Evolutionary conservation across 2,797 vertebrate genomes (phyloP).

Genomic region (Furcifer pardalis): DNA sequence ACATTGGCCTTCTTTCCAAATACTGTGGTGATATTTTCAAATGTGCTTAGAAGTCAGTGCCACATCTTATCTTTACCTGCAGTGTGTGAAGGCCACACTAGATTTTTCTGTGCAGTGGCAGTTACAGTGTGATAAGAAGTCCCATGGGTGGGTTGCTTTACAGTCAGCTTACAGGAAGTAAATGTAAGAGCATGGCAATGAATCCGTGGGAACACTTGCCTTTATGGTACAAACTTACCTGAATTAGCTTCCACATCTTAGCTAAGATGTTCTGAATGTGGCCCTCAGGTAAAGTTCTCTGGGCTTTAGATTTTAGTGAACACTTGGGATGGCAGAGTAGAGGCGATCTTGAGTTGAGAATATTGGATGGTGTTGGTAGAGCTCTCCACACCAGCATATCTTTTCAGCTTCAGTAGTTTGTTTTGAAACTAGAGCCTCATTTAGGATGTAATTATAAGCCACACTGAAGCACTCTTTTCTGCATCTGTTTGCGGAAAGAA

Average conservation of each 20-base stretch:
- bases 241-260: neutral
- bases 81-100: neutral
- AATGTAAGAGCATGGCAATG: neutral
- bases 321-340: neutral
- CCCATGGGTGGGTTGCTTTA: neutral
- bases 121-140: neutral
- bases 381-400: fast-evolving
- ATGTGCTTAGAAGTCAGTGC: neutral
- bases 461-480: neutral
- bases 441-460: neutral
- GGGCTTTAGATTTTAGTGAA: slow-evolving; percentile 1
- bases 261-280: neutral
- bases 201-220: neutral
- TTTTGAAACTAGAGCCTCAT: neutral
- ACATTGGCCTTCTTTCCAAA: neutral
- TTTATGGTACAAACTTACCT: neutral
- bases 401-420: neutral
- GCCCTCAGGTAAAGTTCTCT: too few relatives aligned
- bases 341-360: neutral
- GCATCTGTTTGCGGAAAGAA: neutral
- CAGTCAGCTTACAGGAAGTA: neutral
- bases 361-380: slow-evolving; percentile 18
- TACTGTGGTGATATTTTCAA: neutral
- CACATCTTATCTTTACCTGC: neutral
- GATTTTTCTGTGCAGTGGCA: too few relatives aligned